Evolutionary conservation across 2,888 invertebrate genomes (phyloP), one percentile per base, ranked within the genome.

Genomic region (Zygothrica quintamaculata): DNA sequence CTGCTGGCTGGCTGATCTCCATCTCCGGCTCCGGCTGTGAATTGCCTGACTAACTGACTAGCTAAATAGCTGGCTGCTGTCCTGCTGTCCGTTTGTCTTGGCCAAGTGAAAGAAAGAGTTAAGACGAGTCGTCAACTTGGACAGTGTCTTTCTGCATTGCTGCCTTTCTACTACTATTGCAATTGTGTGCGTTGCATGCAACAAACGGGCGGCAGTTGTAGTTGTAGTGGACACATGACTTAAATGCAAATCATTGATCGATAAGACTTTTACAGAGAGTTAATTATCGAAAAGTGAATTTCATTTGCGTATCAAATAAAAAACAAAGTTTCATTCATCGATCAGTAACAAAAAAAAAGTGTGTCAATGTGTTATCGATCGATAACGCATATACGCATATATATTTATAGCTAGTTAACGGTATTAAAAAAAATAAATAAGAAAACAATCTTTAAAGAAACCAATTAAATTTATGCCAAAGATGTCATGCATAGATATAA

Each of bases 101-200:
- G 62, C 70, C 78, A 81, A 74, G 60, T 77, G 65, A 81, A 79
- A 79, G 82, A 85, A 84, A 81, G 71, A 84, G 82, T 77, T 81
- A 55, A 61, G 47, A 51, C 34, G 12, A 13, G 33, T 36, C 7
- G 34, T 18, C 50, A n/a, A 29, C 3, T 33, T 9, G 18, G 37
- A 50, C 39, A 26, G 37, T 25, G 29, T 22, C 18, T 29, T 29
- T 5, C n/a, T 29, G n/a, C n/a, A n/a, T n/a, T n/a, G 13, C 25
- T 34, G 74, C 74, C 61, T 70, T 70, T 73, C 61, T 70, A 67
- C 74, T 59, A 22, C 18, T 5, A 22, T 5, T 47, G 65, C 40
- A 25, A 34, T 37, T 9, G 15, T 33, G 40, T 46, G 53, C 48
- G 29, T 62, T 50, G 55, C 55, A 56, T 70, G 71, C 47, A 46